Base-by-base conservation (phyloP, 2,888 invertebrate species). In the Epinotia ramella region DNA sequence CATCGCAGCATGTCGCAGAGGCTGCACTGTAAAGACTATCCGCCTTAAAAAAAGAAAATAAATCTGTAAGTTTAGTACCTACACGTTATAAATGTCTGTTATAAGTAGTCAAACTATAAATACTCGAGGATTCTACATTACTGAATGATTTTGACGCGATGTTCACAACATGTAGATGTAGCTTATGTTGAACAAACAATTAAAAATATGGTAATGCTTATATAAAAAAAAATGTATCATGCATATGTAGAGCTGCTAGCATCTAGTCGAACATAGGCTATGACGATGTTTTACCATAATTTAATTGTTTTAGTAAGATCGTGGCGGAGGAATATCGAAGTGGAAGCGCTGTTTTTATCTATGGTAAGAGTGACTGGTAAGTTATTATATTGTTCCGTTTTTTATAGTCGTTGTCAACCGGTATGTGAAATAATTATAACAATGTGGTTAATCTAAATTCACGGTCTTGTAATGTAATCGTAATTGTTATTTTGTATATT, bases 391-490 rank as follows among this genome's bases (percentile, higher is more conserved):
- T 24, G 63, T 60, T 75, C 11, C 2, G 18, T 69, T 74, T 75
- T 75, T 75, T 75, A 75, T 60, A 65, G 70, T 9, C 57, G 53
- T 53, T 69, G 70, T 73, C 70, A 70, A 75, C 65, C 56, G 65
- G 53, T 70, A 59, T 65, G 63, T 53, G 33, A 20, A 66, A 75
- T 70, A 70, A 70, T 75, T 75, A 40, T 65, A 66, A 75, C 65
- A 70, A 65, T 75, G 40, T 60, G n/a, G 65, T 70, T 65, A 24
- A 75, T 70, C 60, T 70, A 49, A 70, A 75, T 65, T 70, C 64
- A 70, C 59, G 65, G 57, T 53, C 40, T 70, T 70, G 74, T 70
- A 40, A 49, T 40, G 20, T 20, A 20, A 20, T 20, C 53, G 33
- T 75, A 75, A 70, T 70, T 65, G 65, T 53, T 49, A 49, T 49